Evolutionary conservation across 2,113 vertebrate genomes (phyloP).

Genomic region (Pterocles burchelli): DNA sequence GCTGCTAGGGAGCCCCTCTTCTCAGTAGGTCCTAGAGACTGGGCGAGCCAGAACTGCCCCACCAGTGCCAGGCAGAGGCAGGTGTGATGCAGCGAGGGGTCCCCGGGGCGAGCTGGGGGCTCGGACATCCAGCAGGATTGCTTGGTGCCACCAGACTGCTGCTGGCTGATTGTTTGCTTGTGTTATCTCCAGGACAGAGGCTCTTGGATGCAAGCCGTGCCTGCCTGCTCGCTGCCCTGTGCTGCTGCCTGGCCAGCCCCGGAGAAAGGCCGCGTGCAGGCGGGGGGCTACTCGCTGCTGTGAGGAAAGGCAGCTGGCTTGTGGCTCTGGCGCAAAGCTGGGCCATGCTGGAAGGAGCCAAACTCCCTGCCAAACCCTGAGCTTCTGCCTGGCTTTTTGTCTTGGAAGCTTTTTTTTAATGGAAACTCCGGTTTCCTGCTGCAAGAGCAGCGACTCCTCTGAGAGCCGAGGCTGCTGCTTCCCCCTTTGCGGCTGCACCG

Average conservation of each 20-base stretch:
- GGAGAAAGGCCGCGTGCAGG: neutral
- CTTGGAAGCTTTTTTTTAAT: neutral
- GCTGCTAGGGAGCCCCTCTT: neutral
- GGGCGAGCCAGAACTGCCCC: neutral
- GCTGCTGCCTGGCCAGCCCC: neutral
- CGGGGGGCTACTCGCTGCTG: neutral
- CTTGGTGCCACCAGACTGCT: neutral
- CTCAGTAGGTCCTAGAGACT: neutral
- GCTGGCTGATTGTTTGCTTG: neutral
- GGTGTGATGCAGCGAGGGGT: neutral
- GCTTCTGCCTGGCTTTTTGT: slow-evolving; percentile 49
- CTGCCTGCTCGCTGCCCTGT: neutral
- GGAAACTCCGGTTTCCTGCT: neutral
- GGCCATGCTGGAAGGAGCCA: neutral
- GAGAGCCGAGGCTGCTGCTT: neutral
- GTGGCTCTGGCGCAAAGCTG: neutral
- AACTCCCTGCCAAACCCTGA: neutral
- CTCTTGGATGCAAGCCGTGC: neutral
- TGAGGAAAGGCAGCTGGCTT: neutral
- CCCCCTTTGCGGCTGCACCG: slow-evolving; percentile 1
- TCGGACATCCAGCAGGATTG: neutral
- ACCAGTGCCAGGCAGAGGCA: accelerated
- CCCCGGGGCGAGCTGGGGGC: neutral
- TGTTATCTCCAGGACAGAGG: neutral
- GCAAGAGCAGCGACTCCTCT: neutral